phyloP scores from a whole-genome alignment of 2,113 vertebrate genomes.

The Prinia subflava region DNA sequence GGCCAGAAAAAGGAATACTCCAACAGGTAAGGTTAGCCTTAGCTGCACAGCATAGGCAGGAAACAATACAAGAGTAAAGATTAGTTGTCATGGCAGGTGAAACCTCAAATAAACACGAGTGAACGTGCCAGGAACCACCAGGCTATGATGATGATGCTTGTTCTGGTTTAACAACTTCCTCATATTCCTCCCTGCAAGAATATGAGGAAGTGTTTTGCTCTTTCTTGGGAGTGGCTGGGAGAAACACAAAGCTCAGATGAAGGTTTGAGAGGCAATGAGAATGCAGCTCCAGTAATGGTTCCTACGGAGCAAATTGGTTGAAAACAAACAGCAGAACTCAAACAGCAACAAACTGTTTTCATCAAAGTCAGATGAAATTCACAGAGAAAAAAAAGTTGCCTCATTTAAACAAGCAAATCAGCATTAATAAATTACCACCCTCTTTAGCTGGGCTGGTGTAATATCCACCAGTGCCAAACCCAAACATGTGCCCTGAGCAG shows the following conservation, averaged over 20 bases:
- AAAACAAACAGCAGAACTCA: background rate
- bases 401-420: background rate
- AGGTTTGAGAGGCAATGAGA: background rate
- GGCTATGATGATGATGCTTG: background rate
- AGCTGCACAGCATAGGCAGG: background rate
- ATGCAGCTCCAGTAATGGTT: background rate
- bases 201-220: background rate
- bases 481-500: accelerated
- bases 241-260: background rate
- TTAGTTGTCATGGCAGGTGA: background rate
- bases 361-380: background rate
- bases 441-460: background rate
- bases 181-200: background rate
- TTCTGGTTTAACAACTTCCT: background rate
- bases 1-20: background rate
- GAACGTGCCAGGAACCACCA: background rate
- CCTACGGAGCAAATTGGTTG: background rate
- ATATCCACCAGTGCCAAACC: background rate
- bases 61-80: background rate
- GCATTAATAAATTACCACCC: background rate
- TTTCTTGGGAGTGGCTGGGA: background rate
- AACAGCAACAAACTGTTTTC: background rate
- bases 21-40: background rate
- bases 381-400: background rate
- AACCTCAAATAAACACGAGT: background rate